Base-by-base conservation (phyloP, 2,797 vertebrate species). In the Sebastes melanostomus region DNA sequence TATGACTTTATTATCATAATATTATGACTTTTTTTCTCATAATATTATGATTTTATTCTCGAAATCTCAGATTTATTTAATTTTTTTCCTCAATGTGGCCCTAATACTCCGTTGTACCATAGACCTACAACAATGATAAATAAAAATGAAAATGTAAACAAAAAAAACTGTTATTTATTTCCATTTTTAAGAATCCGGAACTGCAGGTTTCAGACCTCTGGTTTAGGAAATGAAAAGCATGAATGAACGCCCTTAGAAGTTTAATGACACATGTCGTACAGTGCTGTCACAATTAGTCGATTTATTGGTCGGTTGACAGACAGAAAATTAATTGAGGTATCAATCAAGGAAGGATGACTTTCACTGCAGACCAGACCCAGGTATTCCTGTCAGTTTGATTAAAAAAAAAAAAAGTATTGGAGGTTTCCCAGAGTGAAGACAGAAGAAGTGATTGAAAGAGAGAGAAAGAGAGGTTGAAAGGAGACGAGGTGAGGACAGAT, bases 401-500 rank as follows among this genome's bases (percentile, higher is more conserved):
- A 8, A 22, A n/a, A 24, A 56, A 55, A 54, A 55, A 7, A 50
- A 18, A 50, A 50, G 18, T 50, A 50, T 50, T 50, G 18, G 46
- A 50, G 54, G 54, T 56, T 56, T 56, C 54, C 22, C 54, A 20
- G 46, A 50, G 46, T 50, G 16, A 60, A 50, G 46, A 42, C 1
- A 59, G 25, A 24, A 8, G 36, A 56, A 61, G 50, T 24, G 6
- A 11, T 29, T 13, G 46, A 63, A 54, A 60, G 8, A 70, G 38
- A 59, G 65, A 70, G 60, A 68, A 71, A 29, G 66, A 36, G 50
- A 77, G 81, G 85, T 29, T 42, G 65, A 63, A 69, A 69, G 56
- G 76, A 65, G 77, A 78, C 75, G 38, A 62, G 65, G 79, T 70
- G 86, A 84, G 69, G 80, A 72, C 85, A 80, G 62, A 63, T 73